Percentiles rank a stretch among this genome's conserved stretches.
phyloP scores from a whole-genome alignment of 1,140 invertebrate species.

The Atta colombica region DNA sequence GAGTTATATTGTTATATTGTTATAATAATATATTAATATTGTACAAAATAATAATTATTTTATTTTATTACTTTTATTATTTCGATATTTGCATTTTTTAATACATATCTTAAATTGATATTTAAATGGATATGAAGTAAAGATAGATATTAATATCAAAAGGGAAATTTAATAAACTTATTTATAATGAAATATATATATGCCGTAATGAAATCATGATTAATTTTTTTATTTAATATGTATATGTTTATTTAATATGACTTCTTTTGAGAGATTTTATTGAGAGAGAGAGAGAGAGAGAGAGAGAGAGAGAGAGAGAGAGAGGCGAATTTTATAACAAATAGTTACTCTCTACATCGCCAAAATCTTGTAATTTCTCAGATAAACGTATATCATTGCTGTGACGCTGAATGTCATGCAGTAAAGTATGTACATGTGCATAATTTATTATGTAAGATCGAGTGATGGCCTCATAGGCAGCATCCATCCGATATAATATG shows the following conservation, averaged over 20 bases:
- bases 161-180: neutral
- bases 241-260: neutral
- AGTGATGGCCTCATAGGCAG: slow-evolving; percentile 52
- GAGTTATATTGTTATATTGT: too few relatives aligned
- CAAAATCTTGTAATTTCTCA: slow-evolving; percentile 45
- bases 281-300: neutral
- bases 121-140: too few relatives aligned
- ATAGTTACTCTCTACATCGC: neutral
- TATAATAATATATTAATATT: neutral
- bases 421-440: slow-evolving; percentile 33
- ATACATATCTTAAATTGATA: neutral
- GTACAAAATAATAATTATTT: neutral
- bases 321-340: neutral
- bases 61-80: neutral
- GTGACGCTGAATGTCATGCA: slow-evolving; percentile 36
- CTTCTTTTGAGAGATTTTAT: neutral
- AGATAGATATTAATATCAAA: neutral
- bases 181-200: neutral
- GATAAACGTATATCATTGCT: slow-evolving; percentile 15
- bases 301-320: neutral
- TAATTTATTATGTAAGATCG: slow-evolving; percentile 74
- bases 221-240: neutral
- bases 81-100: neutral
- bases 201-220: neutral
- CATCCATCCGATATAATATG: slow-evolving; percentile 51